Base-by-base conservation (phyloP, 2,113 vertebrate genomes). In the Todiramphus chloris region DNA sequence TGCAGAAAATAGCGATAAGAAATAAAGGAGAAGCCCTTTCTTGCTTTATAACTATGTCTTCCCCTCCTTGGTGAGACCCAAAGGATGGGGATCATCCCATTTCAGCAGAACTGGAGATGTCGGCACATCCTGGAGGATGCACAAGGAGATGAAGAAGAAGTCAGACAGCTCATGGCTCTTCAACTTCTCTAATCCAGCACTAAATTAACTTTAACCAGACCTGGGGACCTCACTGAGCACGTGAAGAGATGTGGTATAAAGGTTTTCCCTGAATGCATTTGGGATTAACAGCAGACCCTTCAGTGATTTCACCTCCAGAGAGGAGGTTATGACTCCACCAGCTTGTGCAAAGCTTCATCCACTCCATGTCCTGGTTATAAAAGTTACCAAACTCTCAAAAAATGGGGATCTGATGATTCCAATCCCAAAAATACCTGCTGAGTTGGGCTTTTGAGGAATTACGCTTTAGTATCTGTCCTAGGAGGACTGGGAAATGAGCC, bases 271-370 rank as follows among this genome's bases (percentile, higher is more conserved):
- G 43, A 1, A 3, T 44, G 25, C 15, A 10, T 78, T 79, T 39
- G 72, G 58, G 72, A 76, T 66, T 24, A 39, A 46, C 67, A 79
- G 41, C 44, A 67, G 80, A 89, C 24, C 7, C 16, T 64, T 44
- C 0, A 0, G 56, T 4, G 23, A 37, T 62, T 93, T 48, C 1
- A 0, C n/a, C 51, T 58, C 27, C 5, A 0, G 31, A 8, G 24
- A 35, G 76, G 43, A 76, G 7, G 15, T 10, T 48, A 10, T 6
- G 77, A 13, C 15, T 59, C 63, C 21, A 19, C 18, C 68, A 50
- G 31, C 16, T 30, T 23, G 11, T 35, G 51, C 51, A 72, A 51
- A 79, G 23, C 27, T 67, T 63, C 81, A 56, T 24, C 51, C 2
- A 3, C 41, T 41, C 41, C 72, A 7, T 1, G 12, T 23, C 31